phyloP scores from a whole-genome alignment of 2,797 vertebrate species.

The Crax fasciolata region DNA sequence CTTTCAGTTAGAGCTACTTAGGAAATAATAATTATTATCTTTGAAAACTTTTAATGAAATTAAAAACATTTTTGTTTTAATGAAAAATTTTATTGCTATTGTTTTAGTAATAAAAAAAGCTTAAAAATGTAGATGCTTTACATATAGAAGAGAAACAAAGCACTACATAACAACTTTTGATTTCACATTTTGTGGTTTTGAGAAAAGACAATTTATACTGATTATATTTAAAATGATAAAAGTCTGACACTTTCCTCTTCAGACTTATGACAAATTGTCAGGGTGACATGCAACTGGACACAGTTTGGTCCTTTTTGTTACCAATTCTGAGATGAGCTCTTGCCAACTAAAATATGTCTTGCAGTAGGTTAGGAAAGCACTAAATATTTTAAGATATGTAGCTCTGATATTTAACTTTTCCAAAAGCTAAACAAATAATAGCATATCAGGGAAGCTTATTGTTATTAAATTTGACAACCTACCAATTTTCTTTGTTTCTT shows the following conservation, averaged over 20 bases:
- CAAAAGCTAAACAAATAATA: slow-evolving; percentile 66
- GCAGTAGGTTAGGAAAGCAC: slow-evolving; percentile 68
- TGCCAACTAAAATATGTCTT: slow-evolving; percentile 58
- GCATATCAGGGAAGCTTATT: slow-evolving; percentile 32
- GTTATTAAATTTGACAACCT: slow-evolving; percentile 56
- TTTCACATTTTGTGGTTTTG: neutral
- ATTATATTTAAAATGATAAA: neutral
- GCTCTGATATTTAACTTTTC: slow-evolving; percentile 51
- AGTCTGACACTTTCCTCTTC: neutral
- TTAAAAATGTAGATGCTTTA: neutral
- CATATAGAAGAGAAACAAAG: neutral
- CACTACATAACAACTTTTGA: neutral
- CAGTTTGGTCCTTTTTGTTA: slow-evolving; percentile 38
- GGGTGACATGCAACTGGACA: slow-evolving; percentile 18
- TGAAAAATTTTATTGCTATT: neutral
- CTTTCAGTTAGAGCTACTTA: slow-evolving; percentile 25
- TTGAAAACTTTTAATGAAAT: slow-evolving; percentile 3
- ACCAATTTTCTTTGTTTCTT: slow-evolving; percentile 55
- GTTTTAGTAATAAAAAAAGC: neutral
- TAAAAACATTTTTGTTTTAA: neutral
- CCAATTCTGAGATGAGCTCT: slow-evolving; percentile 52
- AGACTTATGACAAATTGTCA: neutral
- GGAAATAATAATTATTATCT: slow-evolving; percentile 35
- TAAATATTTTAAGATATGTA: slow-evolving; percentile 61
- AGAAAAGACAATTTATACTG: neutral